Evolutionary conservation across 2,888 invertebrate genomes (phyloP), one percentile per base, ranked within the genome.

Genomic region (Papilio protenor): DNA sequence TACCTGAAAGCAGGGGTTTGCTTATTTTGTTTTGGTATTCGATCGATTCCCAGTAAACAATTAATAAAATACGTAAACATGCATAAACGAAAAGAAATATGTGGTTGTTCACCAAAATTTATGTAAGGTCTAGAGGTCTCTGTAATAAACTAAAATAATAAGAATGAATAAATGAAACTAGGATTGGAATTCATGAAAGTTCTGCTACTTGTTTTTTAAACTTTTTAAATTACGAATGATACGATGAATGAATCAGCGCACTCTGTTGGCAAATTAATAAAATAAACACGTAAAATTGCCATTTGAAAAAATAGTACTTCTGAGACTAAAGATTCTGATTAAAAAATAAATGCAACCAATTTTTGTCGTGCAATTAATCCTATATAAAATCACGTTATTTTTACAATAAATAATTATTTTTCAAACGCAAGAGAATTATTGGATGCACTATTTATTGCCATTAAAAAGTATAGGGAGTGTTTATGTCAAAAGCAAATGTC

Each of bases 401-500:
- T 40, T n/a, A n/a, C n/a, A 18, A n/a, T 40, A 40, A 18, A 10
- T 10, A 40, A 66, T 8, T 64, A 33, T 70, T 47, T 70, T 70
- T 18, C 23, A 47, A 40, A 10, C 45, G 4, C 5, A 14, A 5
- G 27, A 72, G 11, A 52, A 55, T 52, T 49, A n/a, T 52, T 55
- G 2, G n/a, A 40, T 14, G 21, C 45, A 23, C 45, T 73, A 61
- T 61, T 11, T 47, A 16, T 74, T 64, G 21, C 18, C 74, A 49
- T 16, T 59, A 61, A 74, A 59, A 74, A 64, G 47, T 47, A 74
- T 61, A 33, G 18, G 21, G 1, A 45, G 12, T 69, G 21, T 69
- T 69, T 69, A 69, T 69, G 59, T 76, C 59, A 59, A 49, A 18
- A 2, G 12, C 14, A 14, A 49, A 64, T 66, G 55, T 75, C 75